Evolutionary conservation across 2,888 invertebrate genomes (phyloP).

Genomic region (Podotricha telesiphe): DNA sequence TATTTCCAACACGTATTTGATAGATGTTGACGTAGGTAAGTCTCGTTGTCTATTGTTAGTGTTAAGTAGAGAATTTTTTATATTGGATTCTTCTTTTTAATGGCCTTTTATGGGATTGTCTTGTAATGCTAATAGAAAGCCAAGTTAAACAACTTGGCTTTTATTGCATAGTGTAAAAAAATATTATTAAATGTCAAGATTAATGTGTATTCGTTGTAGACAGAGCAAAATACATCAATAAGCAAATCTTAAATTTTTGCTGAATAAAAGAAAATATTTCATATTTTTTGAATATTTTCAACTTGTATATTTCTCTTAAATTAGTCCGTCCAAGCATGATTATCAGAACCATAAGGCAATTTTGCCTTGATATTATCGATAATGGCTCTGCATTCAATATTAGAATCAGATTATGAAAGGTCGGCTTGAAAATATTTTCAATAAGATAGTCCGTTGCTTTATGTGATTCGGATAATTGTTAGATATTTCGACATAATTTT

Average conservation of each 20-base stretch:
- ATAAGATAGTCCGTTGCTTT: background rate
- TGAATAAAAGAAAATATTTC: background rate
- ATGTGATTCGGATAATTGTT: background rate
- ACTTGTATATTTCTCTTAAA: slow-evolving; percentile 16
- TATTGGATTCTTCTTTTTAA: background rate
- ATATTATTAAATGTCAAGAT: too few species aligned
- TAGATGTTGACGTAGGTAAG: slow-evolving; percentile 34
- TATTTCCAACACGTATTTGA: slow-evolving; percentile 37
- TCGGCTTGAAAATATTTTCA: slow-evolving; percentile 24
- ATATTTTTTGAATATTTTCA: background rate
- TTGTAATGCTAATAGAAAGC: too few species aligned
- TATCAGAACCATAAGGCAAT: slow-evolving; percentile 51
- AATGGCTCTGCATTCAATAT: slow-evolving; percentile 43
- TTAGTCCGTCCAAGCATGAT: slow-evolving; percentile 29
- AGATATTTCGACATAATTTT: background rate
- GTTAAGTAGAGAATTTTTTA: slow-evolving; percentile 9
- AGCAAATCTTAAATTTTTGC: background rate
- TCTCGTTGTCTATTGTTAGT: slow-evolving; percentile 23
- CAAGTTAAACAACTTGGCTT: too few species aligned
- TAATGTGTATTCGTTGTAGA: background rate
- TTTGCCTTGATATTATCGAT: slow-evolving; percentile 48
- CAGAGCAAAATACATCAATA: background rate
- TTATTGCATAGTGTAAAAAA: too few species aligned
- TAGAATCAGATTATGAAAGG: slow-evolving; percentile 40
- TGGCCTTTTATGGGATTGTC: too few species aligned